Conservation (phyloP, 2,888 invertebrate species). For the Harpalus rufipes region DNA sequence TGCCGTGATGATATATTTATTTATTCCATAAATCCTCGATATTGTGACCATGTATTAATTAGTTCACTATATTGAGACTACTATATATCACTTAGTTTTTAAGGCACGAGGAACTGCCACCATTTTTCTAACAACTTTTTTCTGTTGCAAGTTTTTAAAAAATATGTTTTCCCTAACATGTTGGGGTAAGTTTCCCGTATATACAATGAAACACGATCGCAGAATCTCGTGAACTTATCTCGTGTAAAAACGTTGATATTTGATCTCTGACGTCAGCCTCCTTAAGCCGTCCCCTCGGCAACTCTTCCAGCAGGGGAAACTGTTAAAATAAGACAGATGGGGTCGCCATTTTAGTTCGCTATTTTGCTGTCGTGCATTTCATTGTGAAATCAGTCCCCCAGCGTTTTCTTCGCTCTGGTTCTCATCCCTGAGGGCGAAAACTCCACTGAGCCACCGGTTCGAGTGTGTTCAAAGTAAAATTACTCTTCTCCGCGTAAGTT, state of each 20-base stretch:
- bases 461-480: slow-evolving; percentile 76
- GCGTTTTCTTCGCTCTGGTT: slow-evolving; percentile 50
- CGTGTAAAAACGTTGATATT: not conserved
- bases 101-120: too few species aligned
- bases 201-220: not conserved
- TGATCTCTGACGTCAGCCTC: slow-evolving; percentile 30
- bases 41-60: too few species aligned
- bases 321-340: slow-evolving; percentile 76
- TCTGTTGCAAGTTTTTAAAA: too few species aligned
- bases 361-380: slow-evolving; percentile 76
- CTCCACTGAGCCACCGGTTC: slow-evolving; percentile 71
- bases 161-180: not conserved
- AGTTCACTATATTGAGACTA: too few species aligned
- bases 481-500: slow-evolving; percentile 75
- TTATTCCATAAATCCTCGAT: too few species aligned
- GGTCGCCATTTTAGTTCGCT: slow-evolving; percentile 75
- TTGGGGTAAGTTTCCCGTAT: not conserved
- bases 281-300: slow-evolving; percentile 22
- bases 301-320: slow-evolving; percentile 67
- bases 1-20: too few species aligned
- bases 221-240: not conserved
- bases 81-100: too few species aligned
- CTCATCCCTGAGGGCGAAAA: slow-evolving; percentile 62
- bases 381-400: slow-evolving; percentile 72
- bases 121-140: too few species aligned